phyloP scores from a whole-genome alignment of 2,113 vertebrate genomes.

The Grus americana region DNA sequence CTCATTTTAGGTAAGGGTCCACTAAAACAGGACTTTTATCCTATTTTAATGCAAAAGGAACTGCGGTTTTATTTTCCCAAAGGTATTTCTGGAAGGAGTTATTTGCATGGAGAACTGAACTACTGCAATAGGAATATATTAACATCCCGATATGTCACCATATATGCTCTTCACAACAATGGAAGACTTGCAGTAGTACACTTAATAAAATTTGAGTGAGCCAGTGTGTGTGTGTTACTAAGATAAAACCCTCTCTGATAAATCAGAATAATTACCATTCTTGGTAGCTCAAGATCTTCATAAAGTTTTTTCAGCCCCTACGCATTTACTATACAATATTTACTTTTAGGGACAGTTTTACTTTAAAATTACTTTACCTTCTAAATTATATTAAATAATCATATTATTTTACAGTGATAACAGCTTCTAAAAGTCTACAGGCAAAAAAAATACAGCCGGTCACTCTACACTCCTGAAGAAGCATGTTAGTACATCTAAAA shows the following conservation, averaged over 20 bases:
- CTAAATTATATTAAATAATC: background rate
- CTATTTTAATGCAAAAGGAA: background rate
- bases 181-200: background rate
- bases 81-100: background rate
- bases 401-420: background rate
- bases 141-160: background rate
- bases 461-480: background rate
- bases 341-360: background rate
- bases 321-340: background rate
- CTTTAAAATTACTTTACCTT: background rate
- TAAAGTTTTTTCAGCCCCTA: background rate
- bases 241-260: background rate
- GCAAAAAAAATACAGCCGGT: background rate
- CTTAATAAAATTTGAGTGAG: background rate
- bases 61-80: background rate
- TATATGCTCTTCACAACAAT: background rate
- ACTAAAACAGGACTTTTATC: background rate
- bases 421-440: background rate
- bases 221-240: background rate
- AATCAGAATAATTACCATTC: background rate
- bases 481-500: background rate
- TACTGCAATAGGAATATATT: background rate
- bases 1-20: background rate
- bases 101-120: background rate
- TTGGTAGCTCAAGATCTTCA: background rate